Evolutionary conservation across 2,888 invertebrate genomes (phyloP).

Genomic region (Arrhopalites spinosus): DNA sequence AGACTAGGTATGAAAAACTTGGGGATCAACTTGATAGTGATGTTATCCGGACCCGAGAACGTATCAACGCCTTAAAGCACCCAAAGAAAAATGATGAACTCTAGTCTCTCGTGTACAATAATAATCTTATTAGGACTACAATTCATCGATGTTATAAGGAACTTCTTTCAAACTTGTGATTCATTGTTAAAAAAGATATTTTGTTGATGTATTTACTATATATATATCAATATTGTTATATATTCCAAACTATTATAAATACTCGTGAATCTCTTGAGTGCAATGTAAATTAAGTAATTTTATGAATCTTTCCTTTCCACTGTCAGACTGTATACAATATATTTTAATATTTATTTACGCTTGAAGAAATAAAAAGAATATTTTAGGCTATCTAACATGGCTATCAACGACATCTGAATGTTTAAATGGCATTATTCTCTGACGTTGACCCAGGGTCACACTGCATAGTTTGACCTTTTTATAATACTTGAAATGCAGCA

Average conservation of each 20-base stretch:
- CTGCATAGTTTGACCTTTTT: too few relatives aligned
- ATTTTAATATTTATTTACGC: background rate
- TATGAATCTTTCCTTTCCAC: too few relatives aligned
- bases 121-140: background rate
- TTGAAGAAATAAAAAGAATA: background rate
- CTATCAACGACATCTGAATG: too few relatives aligned
- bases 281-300: too few relatives aligned
- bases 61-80: slow-evolving; percentile 46
- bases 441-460: too few relatives aligned
- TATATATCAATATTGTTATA: background rate
- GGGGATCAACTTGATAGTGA: slow-evolving; percentile 45
- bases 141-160: background rate
- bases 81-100: slow-evolving; percentile 45
- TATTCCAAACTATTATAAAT: too few relatives aligned
- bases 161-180: background rate
- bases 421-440: too few relatives aligned
- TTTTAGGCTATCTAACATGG: background rate
- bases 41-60: slow-evolving; percentile 39
- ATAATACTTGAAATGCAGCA: too few relatives aligned
- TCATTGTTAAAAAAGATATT: background rate
- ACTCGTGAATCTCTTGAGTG: too few relatives aligned
- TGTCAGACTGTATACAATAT: background rate
- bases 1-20: slow-evolving; percentile 45
- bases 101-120: slow-evolving; percentile 25
- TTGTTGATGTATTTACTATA: background rate